Evolutionary conservation across 2,797 vertebrate genomes (phyloP), one percentile per base, ranked within the genome.

Genomic region (Hypotaenidia philippensis): DNA sequence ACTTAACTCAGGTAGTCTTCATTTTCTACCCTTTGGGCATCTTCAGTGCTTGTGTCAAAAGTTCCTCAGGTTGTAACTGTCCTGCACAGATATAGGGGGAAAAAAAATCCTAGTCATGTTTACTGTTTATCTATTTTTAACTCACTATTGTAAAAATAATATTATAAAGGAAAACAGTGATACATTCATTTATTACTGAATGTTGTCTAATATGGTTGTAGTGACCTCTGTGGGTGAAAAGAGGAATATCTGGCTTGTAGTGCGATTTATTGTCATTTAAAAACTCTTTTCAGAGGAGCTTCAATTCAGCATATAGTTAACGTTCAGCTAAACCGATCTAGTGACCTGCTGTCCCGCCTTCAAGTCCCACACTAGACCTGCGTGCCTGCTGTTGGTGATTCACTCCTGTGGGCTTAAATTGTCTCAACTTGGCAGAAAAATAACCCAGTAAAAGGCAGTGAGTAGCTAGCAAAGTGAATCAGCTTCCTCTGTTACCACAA

Each of bases 201-300:
- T 2, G 0, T 21, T 38, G 29, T 87, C 66, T 83, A 66, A 31
- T 74, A 71, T 87, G 89, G 66, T 70, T 91, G 21, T 18, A 85
- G 87, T 87, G 90, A 72, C 90, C 89, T 95, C 94, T 95, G 52
- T 74, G 50, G 95, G 89, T 65, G 47, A 90, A 89, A 96, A 52
- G 45, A 92, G 57, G 88, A 93, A 95, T 26, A 84, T 11, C 19
- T 49, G 6, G 6, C 15, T 60, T 66, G 17, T n/a, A n/a, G 31
- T 17, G n/a, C n/a, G 36, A 53, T 75, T 81, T 25, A 29, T 5
- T 71, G 26, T 19, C 1, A 34, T 60, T 80, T 41, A 36, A 93
- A 90, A 86, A 41, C 18, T 44, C 7, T 34, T 81, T 90, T 15
- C 31, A 76, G 84, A 83, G 29, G 34, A 75, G 6, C n/a, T 85